These are phyloP conservation scores for Platynereis dumerilii DNA, from an alignment of 2,888 invertebrate species.

Conservation along the genomic window DNA sequence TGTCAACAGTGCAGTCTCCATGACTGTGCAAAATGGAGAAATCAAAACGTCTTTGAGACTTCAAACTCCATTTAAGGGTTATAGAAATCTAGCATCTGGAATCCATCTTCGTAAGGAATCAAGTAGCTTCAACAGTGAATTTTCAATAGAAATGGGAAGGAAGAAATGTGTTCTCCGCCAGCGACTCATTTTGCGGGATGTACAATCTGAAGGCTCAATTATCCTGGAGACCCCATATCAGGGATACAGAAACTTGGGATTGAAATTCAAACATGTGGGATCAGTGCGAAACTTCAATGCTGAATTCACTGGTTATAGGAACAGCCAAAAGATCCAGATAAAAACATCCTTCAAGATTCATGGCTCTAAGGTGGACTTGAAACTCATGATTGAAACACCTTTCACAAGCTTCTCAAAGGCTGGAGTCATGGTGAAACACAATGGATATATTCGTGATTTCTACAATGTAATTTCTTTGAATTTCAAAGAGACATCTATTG, in stretches of 20 bases:
- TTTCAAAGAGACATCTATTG: no score
- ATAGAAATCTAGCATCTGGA: no score
- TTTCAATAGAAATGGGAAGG: no score
- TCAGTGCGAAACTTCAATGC: neutral
- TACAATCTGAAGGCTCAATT: neutral
- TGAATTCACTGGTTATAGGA: neutral
- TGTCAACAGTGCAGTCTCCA: no score
- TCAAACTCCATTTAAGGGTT: neutral
- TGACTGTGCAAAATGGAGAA: no score
- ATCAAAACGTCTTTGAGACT: no score
- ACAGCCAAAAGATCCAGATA: neutral
- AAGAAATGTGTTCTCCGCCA: no score
- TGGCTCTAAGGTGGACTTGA: neutral
- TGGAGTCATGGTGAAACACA: neutral
- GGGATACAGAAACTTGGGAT: neutral
- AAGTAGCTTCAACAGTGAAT: no score
- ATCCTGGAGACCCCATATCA: neutral
- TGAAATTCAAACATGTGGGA: neutral
- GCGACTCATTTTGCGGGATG: no score
- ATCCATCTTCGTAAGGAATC: no score
- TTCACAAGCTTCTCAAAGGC: neutral
- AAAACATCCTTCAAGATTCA: neutral
- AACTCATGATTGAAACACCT: neutral
- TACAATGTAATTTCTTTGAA: constrained; percentile 10
- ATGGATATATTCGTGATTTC: constrained; percentile 21